Conservation (phyloP, 1,140 invertebrate genomes). For the Laupala kohalensis region DNA sequence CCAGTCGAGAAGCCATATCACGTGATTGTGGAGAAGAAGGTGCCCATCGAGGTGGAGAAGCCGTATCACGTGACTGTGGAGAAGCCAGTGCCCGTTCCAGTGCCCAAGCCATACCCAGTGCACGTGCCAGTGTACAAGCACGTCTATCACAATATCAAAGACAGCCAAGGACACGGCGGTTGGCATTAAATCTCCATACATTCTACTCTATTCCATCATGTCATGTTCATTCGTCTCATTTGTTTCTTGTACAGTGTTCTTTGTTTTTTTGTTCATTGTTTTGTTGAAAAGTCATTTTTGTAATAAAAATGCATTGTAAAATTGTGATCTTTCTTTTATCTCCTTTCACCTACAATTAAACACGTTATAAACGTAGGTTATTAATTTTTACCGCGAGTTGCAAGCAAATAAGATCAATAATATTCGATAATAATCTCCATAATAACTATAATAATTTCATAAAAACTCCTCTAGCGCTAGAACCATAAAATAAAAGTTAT, state of each 20-base stretch:
- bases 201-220: neutral
- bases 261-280: neutral
- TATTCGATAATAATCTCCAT: too few species aligned
- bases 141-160: conserved; percentile 48
- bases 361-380: too few species aligned
- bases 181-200: neutral
- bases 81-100: conserved; percentile 59
- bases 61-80: conserved; percentile 64
- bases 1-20: conserved; percentile 13
- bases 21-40: conserved; percentile 46
- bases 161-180: neutral
- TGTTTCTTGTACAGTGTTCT: neutral
- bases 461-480: too few species aligned
- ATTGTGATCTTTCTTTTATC: too few species aligned
- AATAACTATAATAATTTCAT: too few species aligned
- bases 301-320: neutral
- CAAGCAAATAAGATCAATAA: too few species aligned
- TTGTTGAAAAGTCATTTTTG: neutral
- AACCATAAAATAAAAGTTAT: too few species aligned
- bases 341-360: too few species aligned
- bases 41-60: conserved; percentile 62
- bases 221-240: neutral
- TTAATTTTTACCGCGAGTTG: too few species aligned
- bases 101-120: conserved; percentile 63
- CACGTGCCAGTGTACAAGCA: conserved; percentile 67